Conservation (phyloP, 2,113 vertebrate species). For the Takifugu bimaculatus region DNA sequence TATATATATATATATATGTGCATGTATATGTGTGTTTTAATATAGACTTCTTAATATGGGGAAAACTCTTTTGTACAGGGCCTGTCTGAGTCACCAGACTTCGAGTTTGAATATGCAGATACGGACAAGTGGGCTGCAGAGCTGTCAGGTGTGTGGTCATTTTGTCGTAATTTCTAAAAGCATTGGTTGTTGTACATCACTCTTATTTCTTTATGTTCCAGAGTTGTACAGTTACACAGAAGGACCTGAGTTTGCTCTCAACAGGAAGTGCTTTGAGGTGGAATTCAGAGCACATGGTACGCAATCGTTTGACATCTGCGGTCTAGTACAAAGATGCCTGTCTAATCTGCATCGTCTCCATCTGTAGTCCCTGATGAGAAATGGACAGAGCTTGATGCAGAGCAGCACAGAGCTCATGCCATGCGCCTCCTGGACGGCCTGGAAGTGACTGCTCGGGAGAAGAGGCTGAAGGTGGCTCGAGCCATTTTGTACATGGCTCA, state of each 20-base stretch:
- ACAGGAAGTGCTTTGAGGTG: slow-evolving; percentile 95
- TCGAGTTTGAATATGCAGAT: slow-evolving; percentile 96
- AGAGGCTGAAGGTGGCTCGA: slow-evolving; percentile 85
- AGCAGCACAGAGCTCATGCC: slow-evolving; percentile 87
- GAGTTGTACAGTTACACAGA: slow-evolving; percentile 98
- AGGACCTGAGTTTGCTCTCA: slow-evolving; percentile 91
- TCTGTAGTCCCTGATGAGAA: slow-evolving; percentile 83
- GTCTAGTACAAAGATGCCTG: background rate
- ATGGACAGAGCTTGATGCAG: slow-evolving; percentile 85
- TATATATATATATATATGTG: too few species aligned
- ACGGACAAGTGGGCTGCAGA: slow-evolving; percentile 93
- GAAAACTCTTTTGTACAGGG: slow-evolving; percentile 71
- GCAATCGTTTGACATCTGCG: background rate
- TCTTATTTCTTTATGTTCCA: slow-evolving; percentile 50
- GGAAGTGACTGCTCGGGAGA: slow-evolving; percentile 89
- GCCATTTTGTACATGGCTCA: slow-evolving; percentile 96
- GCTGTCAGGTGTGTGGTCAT: slow-evolving; percentile 81
- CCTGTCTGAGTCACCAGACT: slow-evolving; percentile 88
- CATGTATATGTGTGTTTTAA: too few species aligned
- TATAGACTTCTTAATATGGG: too few species aligned
- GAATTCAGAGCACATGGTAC: slow-evolving; percentile 89
- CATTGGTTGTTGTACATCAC: background rate
- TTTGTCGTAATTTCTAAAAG: background rate
- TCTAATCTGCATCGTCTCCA: background rate
- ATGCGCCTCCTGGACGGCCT: slow-evolving; percentile 92